Conservation (phyloP, 2,113 vertebrate species). For the Leptocoma aspasia region DNA sequence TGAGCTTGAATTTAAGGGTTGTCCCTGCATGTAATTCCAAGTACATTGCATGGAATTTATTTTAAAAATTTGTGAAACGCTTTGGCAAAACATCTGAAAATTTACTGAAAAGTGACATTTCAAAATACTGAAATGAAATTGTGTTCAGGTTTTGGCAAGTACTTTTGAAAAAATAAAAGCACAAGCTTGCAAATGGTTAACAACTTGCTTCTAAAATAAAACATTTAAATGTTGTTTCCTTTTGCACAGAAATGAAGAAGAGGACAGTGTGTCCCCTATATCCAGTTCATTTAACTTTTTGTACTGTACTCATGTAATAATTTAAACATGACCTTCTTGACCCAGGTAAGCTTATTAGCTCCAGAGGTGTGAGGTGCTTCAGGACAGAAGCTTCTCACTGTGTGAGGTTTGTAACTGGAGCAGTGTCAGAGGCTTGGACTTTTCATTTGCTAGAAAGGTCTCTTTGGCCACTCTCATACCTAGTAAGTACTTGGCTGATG, state of each 20-base stretch:
- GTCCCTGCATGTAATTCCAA: background rate
- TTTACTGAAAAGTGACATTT: constrained; percentile 26
- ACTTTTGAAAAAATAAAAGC: background rate
- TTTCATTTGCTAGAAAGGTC: background rate
- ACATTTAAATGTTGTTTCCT: background rate
- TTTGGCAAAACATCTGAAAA: background rate
- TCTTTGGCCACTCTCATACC: background rate
- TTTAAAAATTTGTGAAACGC: background rate
- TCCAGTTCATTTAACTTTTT: background rate
- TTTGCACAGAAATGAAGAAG: background rate
- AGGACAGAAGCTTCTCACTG: background rate
- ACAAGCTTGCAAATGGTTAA: background rate
- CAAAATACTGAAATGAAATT: background rate
- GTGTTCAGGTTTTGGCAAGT: background rate
- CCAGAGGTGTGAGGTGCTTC: background rate
- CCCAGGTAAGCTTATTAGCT: background rate
- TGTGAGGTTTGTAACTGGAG: background rate
- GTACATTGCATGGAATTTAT: background rate
- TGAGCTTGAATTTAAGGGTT: background rate
- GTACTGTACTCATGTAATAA: background rate
- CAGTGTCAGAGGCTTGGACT: background rate
- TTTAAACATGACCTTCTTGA: background rate
- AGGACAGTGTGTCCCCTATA: background rate
- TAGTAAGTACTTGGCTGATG: background rate
- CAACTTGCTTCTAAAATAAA: background rate